phyloP scores from a whole-genome alignment of 2,797 vertebrate genomes.

The Phataginus tetradactyla region DNA sequence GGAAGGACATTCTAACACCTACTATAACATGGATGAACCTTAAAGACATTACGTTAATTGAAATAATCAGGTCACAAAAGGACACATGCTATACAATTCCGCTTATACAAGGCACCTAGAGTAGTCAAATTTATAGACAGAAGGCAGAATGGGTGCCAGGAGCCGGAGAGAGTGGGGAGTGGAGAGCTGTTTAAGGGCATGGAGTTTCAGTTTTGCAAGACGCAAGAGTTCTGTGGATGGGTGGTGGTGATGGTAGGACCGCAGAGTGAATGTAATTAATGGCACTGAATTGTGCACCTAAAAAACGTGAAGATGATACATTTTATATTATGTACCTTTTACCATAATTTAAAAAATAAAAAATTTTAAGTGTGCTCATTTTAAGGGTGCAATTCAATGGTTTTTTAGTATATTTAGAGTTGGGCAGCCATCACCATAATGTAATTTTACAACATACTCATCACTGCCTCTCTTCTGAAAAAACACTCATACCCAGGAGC shows the following conservation, averaged over 20 bases:
- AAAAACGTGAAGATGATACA: background rate
- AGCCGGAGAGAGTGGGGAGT: background rate
- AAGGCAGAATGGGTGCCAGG: background rate
- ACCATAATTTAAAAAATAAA: background rate
- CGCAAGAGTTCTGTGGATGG: background rate
- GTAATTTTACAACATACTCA: constrained; percentile 20
- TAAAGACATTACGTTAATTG: background rate
- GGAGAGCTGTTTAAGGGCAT: no score
- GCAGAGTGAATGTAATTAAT: background rate
- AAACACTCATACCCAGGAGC: background rate
- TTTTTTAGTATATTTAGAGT: background rate
- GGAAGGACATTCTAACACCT: background rate
- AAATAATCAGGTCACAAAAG: background rate
- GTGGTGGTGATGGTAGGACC: background rate
- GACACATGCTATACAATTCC: background rate
- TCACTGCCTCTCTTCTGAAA: background rate
- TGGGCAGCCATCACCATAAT: background rate
- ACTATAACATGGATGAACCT: background rate
- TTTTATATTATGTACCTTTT: background rate
- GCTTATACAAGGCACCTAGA: background rate
- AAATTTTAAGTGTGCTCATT: background rate
- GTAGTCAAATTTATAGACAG: background rate
- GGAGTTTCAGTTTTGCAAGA: background rate
- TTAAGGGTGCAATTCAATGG: background rate
- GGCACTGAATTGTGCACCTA: background rate